A percentile compares a stretch with the other conserved stretches of the same genome.
phyloP scores from a whole-genome alignment of 2,888 invertebrate species.

The Gisinianus flammeolus region DNA sequence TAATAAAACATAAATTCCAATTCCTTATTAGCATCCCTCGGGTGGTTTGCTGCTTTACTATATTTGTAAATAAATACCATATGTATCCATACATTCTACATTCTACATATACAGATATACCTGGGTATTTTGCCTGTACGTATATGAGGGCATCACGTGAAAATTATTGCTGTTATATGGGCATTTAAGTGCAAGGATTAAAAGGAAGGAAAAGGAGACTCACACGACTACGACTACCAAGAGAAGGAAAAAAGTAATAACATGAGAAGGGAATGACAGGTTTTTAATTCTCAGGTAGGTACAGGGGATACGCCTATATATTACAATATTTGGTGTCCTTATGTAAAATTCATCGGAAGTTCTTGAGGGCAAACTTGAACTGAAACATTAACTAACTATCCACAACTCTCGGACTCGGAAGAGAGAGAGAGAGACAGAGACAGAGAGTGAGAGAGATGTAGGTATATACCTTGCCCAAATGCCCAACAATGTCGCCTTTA shows the following conservation, averaged over 20 bases:
- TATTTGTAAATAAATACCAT: not conserved
- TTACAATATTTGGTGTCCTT: not conserved
- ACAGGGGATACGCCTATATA: no score
- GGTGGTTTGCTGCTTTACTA: not conserved
- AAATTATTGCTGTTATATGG: not conserved
- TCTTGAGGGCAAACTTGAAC: not conserved
- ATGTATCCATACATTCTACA: not conserved
- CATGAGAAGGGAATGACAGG: not conserved
- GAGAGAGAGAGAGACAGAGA: no score
- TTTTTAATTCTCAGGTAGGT: not conserved
- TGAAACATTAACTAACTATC: not conserved
- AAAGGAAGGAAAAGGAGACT: not conserved
- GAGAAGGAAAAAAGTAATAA: not conserved
- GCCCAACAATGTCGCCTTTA: not conserved
- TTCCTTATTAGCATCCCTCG: slow-evolving; percentile 7
- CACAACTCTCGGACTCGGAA: not conserved
- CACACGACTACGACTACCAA: not conserved
- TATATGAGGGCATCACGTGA: no score
- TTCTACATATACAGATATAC: not conserved
- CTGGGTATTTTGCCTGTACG: not conserved
- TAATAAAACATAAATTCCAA: no score
- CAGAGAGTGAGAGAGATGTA: no score
- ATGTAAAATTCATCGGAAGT: slow-evolving; percentile 6
- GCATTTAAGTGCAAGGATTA: not conserved
- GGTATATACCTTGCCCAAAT: not conserved